Conservation (phyloP, 2,888 invertebrate species). For the Mylabris sibirica region DNA sequence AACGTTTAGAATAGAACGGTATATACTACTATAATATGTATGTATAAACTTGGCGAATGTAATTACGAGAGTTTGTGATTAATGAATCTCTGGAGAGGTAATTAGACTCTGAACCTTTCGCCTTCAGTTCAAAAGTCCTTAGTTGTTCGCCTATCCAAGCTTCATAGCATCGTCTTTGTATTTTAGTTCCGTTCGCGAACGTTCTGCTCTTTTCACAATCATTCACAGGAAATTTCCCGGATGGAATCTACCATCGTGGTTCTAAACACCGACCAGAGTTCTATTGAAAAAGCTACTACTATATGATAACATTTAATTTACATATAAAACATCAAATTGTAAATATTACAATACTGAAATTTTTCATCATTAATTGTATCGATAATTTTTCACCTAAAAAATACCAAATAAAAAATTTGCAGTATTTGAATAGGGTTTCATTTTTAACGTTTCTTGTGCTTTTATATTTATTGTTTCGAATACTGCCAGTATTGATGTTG, state of each 20-base stretch:
- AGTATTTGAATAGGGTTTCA: neutral
- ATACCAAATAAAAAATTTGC: too few relatives aligned
- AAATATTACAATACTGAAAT: too few relatives aligned
- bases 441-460: neutral
- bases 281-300: neutral
- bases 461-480: neutral
- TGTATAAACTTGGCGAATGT: conserved; percentile 61
- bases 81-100: conserved; percentile 62
- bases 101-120: conserved; percentile 61
- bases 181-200: conserved; percentile 22
- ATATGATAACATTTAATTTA: neutral
- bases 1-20: conserved; percentile 31
- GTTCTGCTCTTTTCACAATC: conserved; percentile 25
- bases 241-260: neutral
- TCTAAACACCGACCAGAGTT: neutral
- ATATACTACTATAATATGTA: conserved; percentile 52
- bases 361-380: too few relatives aligned
- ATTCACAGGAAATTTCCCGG: neutral
- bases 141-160: conserved; percentile 34
- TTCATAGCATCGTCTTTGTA: conserved; percentile 29
- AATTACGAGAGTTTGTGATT: conserved; percentile 62
- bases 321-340: neutral
- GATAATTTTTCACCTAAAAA: too few relatives aligned
- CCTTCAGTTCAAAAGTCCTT: conserved; percentile 55
- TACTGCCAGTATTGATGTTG: neutral